Base-by-base conservation (phyloP, 1,140 invertebrate genomes). In the Aplysia californica region DNA sequence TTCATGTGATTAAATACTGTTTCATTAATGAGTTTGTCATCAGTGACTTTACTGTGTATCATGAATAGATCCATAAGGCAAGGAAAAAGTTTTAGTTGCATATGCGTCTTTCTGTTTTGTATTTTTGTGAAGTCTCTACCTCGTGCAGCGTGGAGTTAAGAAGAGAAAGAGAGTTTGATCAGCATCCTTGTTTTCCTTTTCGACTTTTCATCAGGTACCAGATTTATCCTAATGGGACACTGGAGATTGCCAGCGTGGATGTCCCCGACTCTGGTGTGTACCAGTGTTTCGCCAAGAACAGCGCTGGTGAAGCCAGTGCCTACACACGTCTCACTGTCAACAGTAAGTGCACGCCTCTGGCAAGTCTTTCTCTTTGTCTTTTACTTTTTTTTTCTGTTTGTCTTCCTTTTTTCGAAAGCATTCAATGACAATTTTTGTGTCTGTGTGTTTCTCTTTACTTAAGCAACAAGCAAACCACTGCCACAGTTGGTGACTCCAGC, bases 311-410 rank as follows among this genome's bases (percentile, higher is more conserved):
- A 88, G 94, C 94, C 29, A 96, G 95, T 10, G 93, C 94, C 69
- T 95, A 95, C 78, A 96, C 96, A 3, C 98, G 96, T 96, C 91
- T 99, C 10, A 94, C 95, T 92, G 96, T 97, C 39, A 98, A 97
- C 94, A 97, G 97, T 98, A 93, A 95, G 95, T 94, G 6, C 0
- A 29, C n/a, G n/a, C 21, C 38, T 20, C 3, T 18, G 20, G 18
- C 56, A 3, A 56, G 21, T 56, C 3, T 76, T 36, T 39, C 6
- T 64, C 20, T 50, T 6, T 6, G 41, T 21, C 18, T 35, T 36
- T 39, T 58, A 21, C 18, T 44, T 38, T 20, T 21, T 38, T 71
- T 44, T 6, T 21, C 35, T 35, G n/a, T 74, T 2, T 56, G 18
- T 68, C n/a, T n/a, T n/a, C n/a, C n/a, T n/a, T n/a, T n/a, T n/a